Base-by-base conservation (phyloP, 2,797 vertebrate genomes). In the Xiphorhynchus erythropygius region DNA sequence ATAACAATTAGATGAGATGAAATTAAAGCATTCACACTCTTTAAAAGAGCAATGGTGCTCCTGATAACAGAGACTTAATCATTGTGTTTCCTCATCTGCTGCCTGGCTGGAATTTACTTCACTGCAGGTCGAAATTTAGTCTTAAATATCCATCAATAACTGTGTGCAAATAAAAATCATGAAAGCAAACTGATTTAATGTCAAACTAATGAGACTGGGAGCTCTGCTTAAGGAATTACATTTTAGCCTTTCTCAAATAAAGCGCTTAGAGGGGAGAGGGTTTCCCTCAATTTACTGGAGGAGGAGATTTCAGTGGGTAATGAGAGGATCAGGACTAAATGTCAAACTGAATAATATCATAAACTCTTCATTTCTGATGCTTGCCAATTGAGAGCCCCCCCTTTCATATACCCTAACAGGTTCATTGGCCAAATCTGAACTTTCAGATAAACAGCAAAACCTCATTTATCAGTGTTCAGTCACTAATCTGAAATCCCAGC, bases 1-100 rank as follows among this genome's bases (percentile, higher is more conserved):
- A 82, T 85, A 93, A 92, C 88, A 93, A 94, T 80, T 91, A 90
- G 84, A 93, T 84, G 71, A 92, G 53, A 94, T 84, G 18, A 93
- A 94, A 94, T 65, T 30, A 91, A 96, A 91, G 44, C 69, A 46
- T 35, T 30, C 37, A 42, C 37, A 27, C 46, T 75, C 71, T 89
- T 68, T 53, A 81, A 80, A 96, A 91, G 63, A 94, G 35, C 77
- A 94, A 15, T 12, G 32, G 35, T 62, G 64, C 47, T 88, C 50
- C 87, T 76, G 37, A 79, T 82, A 95, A 87, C 46, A 87, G 56
- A 89, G 63, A 23, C 49, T 84, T 84, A 79, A 93, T 94, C 84
- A 69, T 5, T 76, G 46, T 59, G 53, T 52, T 90, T 55, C 64
- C 59, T 80, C 33, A 83, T 89, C 19, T 10, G 50, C 49, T 5